Conservation (phyloP, 2,113 vertebrate species). For the Isurus oxyrinchus region DNA sequence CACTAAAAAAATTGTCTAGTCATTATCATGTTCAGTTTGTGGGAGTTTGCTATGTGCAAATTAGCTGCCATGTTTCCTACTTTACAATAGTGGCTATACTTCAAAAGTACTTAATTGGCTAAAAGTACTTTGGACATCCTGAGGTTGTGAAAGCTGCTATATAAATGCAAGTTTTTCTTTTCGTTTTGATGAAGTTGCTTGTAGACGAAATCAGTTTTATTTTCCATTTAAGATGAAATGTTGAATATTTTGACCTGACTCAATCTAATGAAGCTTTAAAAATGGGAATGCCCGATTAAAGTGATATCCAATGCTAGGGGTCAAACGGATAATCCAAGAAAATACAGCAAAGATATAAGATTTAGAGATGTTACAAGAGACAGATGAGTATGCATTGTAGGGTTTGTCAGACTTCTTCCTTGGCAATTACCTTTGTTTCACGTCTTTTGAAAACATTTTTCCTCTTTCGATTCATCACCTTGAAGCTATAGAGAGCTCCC, state of each 20-base stretch:
- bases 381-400: background rate
- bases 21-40: no score
- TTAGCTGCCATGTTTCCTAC: no score
- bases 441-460: slow-evolving; percentile 86
- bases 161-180: no score
- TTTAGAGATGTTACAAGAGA: background rate
- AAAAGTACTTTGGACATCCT: no score
- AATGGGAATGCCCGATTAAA: background rate
- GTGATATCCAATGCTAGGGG: background rate
- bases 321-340: background rate
- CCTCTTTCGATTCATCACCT: slow-evolving; percentile 84
- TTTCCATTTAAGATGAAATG: background rate
- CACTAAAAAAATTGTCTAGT: no score
- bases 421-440: slow-evolving; percentile 77
- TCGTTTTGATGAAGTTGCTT: no score
- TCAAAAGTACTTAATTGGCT: no score
- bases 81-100: no score
- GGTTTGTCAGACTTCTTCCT: background rate
- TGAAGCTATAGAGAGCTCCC: slow-evolving; percentile 87
- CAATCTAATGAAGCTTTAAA: background rate
- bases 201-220: no score
- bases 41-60: no score
- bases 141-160: no score
- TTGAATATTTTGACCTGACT: background rate
- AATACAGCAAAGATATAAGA: background rate